Conservation (phyloP, 2,888 invertebrate species). For the Steinernema hermaphroditum region DNA sequence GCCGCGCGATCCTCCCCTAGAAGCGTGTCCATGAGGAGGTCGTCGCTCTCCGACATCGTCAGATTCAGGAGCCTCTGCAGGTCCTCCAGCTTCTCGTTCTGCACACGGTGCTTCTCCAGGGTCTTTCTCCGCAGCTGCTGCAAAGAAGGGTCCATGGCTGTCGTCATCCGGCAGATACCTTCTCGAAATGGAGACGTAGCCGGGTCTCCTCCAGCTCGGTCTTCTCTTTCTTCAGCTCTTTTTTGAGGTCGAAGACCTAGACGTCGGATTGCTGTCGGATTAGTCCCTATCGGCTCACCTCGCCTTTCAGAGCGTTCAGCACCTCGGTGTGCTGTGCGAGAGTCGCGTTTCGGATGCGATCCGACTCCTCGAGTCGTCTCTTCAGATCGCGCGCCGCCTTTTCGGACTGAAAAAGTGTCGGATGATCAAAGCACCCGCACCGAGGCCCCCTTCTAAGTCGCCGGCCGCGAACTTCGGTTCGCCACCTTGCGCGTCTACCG, state of each 20-base stretch:
- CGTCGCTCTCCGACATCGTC: not conserved
- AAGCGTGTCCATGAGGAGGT: not conserved
- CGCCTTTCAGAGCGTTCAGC: not conserved
- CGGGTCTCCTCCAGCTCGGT: not conserved
- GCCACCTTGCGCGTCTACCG: not conserved
- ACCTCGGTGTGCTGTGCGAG: slow-evolving; percentile 5
- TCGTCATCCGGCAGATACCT: slow-evolving; percentile 1
- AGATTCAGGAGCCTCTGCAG: not conserved
- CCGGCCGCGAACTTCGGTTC: not conserved
- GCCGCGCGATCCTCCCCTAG: not conserved
- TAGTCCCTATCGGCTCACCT: not conserved
- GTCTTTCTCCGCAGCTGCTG: not conserved
- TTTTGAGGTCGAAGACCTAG: slow-evolving; percentile 1
- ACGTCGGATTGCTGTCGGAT: not conserved
- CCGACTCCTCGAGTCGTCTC: slow-evolving; percentile 15
- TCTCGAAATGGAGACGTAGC: not conserved
- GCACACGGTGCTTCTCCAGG: not conserved
- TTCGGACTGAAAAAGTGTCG: slow-evolving; percentile 1
- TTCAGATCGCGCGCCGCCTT: slow-evolving; percentile 21
- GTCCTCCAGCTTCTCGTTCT: slow-evolving; percentile 4
- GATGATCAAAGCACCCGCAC: not conserved
- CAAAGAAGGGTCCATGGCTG: not conserved
- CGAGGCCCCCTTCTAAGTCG: not conserved
- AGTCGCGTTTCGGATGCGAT: not conserved
- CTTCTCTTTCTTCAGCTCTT: not conserved